phyloP scores from a whole-genome alignment of 2,113 vertebrate species.

The Spilogale gracilis region DNA sequence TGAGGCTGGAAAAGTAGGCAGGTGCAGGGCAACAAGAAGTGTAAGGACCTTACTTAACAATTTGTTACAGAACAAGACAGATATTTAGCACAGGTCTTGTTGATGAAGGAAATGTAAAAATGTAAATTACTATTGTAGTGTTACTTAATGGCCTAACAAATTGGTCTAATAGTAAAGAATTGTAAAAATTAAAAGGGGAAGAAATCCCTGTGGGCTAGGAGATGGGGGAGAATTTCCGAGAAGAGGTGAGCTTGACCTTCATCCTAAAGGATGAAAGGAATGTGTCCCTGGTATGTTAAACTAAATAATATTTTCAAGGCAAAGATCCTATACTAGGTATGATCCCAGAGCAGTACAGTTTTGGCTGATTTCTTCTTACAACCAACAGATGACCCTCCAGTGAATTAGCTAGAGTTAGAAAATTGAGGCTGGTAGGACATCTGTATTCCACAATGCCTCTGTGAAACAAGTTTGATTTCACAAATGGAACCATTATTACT shows the following conservation, averaged over 20 bases:
- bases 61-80: neutral
- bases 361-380: neutral
- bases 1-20: neutral
- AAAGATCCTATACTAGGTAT: neutral
- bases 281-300: neutral
- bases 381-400: neutral
- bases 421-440: neutral
- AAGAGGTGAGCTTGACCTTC: neutral
- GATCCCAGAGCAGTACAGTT: neutral
- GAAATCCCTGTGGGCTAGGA: neutral
- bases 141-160: neutral
- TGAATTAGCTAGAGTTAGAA: slow-evolving; percentile 7
- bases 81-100: neutral
- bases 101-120: neutral
- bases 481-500: neutral
- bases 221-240: neutral
- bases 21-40: neutral
- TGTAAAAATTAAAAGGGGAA: neutral
- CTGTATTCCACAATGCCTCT: neutral
- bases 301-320: neutral
- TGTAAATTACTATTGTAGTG: neutral
- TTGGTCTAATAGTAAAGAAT: neutral
- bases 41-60: neutral
- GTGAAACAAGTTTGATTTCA: slow-evolving; percentile 56
- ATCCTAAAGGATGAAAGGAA: neutral